Evolutionary conservation across 2,888 invertebrate genomes (phyloP), one percentile per base, ranked within the genome.

Genomic region (Apamea sordens): DNA sequence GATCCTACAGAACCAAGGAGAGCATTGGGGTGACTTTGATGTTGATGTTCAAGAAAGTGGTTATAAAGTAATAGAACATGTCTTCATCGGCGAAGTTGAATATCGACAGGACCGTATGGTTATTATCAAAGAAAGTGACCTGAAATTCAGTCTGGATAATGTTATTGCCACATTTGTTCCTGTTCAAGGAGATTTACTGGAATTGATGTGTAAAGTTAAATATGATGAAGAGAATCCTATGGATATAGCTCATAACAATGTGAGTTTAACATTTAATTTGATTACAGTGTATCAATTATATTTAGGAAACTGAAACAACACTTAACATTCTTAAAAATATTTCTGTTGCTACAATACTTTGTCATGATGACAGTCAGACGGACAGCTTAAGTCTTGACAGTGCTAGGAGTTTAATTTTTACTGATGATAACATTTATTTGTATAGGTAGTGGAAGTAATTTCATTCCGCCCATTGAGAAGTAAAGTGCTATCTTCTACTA

Each of bases 171-270:
- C 97, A 73, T 98, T 98, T 92, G 93, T 98, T 64, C 98, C 98
- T 2, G 93, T 97, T 32, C 95, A 97, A 84, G 98, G 98, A 4
- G 98, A 98, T 92, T 98, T 98, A 97, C 90, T 98, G 36, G 97
- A 97, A 91, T 90, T 98, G 63, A 97, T 97, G 80, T 97, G 97
- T 73, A 96, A 97, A 84, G 97, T 98, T 21, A 97, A 98, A 91
- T 93, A 97, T 73, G 97, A 98, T 92, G 97, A 97, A 83, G 91
- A 96, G 15, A 96, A 96, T n/a, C 92, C 95, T n/a, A 94, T 93
- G 80, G 94, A 96, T 68, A 96, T 97, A 80, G 91, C 94, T 74
- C 92, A 94, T 67, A 95, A 96, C 71, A 96, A 97, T 92, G 96
- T 76, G 77, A 76, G 76, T 76, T 32, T 1, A 76, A 59, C 10